phyloP scores from a whole-genome alignment of 2,888 invertebrate species.

The Mimumesa dahlbomi region DNA sequence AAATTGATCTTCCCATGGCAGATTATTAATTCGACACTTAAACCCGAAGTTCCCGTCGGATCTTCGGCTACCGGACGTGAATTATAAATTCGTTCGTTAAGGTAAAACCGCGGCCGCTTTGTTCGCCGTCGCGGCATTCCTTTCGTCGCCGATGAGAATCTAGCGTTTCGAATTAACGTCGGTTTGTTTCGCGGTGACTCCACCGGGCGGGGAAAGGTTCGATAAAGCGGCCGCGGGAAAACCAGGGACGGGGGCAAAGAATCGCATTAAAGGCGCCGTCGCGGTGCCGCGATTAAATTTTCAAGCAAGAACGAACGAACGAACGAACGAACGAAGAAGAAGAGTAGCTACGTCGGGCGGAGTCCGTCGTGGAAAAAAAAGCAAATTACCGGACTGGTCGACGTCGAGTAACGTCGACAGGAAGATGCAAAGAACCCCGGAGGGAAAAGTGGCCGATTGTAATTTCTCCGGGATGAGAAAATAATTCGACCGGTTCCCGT shows the following conservation, averaged over 20 bases:
- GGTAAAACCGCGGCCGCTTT: too few relatives aligned
- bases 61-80: too few relatives aligned
- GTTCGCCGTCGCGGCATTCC: too few relatives aligned
- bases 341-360: slow-evolving; percentile 14
- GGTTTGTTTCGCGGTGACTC: slow-evolving; percentile 7
- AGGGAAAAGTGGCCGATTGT: slow-evolving; percentile 46
- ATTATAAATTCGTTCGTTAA: too few relatives aligned
- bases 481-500: slow-evolving; percentile 21
- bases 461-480: slow-evolving; percentile 46
- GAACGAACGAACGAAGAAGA: slow-evolving; percentile 29
- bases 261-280: slow-evolving; percentile 70
- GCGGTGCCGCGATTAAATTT: slow-evolving; percentile 72
- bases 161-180: background rate
- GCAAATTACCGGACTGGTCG: slow-evolving; percentile 66
- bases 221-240: slow-evolving; percentile 6
- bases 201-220: background rate
- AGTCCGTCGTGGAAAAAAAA: slow-evolving; percentile 65
- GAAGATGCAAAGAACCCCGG: slow-evolving; percentile 44
- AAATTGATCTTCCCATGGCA: too few relatives aligned
- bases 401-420: slow-evolving; percentile 33
- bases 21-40: too few relatives aligned
- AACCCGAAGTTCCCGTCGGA: too few relatives aligned
- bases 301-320: slow-evolving; percentile 56
- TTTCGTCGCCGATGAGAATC: background rate
- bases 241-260: slow-evolving; percentile 31